A percentile compares a stretch with the other conserved stretches of the same genome.
Evolutionary conservation across 2,113 vertebrate species (phyloP).

Genomic region (Lepisosteus oculatus): DNA sequence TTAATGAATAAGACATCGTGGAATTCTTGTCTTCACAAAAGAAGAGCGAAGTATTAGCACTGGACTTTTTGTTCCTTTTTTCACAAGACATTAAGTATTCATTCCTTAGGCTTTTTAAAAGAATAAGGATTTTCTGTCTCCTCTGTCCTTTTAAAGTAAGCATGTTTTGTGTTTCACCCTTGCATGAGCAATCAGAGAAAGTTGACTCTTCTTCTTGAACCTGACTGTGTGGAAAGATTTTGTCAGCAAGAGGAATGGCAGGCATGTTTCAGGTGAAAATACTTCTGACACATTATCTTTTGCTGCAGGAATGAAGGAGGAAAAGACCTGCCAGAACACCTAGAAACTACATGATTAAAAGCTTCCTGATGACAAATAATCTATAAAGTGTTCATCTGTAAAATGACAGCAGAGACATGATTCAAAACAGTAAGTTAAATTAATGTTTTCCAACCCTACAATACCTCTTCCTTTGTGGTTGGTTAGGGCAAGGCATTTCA

Average conservation of each 20-base stretch:
- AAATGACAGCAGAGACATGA: not conserved
- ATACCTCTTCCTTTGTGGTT: constrained; percentile 27
- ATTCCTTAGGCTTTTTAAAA: not conserved
- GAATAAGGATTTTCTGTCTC: constrained; percentile 12
- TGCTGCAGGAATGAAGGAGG: constrained; percentile 33
- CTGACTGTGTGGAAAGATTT: constrained; percentile 41
- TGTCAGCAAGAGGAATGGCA: constrained; percentile 43
- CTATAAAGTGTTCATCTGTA: constrained; percentile 27
- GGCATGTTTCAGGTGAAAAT: constrained; percentile 9
- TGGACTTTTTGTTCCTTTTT: no score
- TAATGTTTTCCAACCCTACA: constrained; percentile 48
- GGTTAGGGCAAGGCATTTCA: constrained; percentile 24
- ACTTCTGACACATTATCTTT: not conserved
- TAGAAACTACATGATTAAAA: constrained; percentile 54
- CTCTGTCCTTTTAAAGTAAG: constrained; percentile 15
- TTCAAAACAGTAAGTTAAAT: constrained; percentile 22
- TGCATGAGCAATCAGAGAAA: not conserved
- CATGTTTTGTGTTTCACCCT: not conserved
- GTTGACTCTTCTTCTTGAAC: constrained; percentile 25
- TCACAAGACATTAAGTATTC: not conserved
- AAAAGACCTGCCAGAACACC: constrained; percentile 20
- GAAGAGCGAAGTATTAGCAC: no score
- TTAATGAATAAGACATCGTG: no score
- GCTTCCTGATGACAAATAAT: constrained; percentile 35
- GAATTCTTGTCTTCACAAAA: no score